phyloP scores from a whole-genome alignment of 2,888 invertebrate species.

The Cerastis leucographa region DNA sequence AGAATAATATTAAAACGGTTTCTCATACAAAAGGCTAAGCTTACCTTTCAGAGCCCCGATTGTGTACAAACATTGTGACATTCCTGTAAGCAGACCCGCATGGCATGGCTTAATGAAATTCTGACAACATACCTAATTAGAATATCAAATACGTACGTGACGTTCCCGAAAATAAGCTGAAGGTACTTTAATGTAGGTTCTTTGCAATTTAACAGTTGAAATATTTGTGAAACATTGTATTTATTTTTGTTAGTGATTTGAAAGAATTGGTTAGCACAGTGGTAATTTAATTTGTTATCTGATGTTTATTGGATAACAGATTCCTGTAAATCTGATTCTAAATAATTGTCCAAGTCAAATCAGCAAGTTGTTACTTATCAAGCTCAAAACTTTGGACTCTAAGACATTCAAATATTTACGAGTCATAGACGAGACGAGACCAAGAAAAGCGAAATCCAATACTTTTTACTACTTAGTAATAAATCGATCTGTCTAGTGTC shows the following conservation, averaged over 20 bases:
- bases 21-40: constrained; percentile 26
- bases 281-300: background rate
- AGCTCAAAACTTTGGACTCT: too few relatives aligned
- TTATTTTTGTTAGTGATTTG: background rate
- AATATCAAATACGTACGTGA: constrained; percentile 56
- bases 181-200: constrained; percentile 3
- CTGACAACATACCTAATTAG: constrained; percentile 60
- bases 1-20: background rate
- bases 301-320: background rate
- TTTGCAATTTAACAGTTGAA: constrained; percentile 15
- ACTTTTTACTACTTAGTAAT: too few relatives aligned
- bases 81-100: constrained; percentile 59
- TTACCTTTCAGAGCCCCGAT: constrained; percentile 30
- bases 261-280: background rate
- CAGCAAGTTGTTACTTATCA: background rate
- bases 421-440: too few relatives aligned
- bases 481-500: too few relatives aligned
- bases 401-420: too few relatives aligned
- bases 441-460: too few relatives aligned
- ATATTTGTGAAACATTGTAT: background rate
- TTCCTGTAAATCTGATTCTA: background rate
- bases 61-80: constrained; percentile 50
- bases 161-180: constrained; percentile 42
- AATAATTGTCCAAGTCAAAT: background rate
- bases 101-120: constrained; percentile 55